These are phyloP conservation scores for Anser cygnoides DNA, from an alignment of 2,113 vertebrate genomes.

Conservation along the genomic window DNA sequence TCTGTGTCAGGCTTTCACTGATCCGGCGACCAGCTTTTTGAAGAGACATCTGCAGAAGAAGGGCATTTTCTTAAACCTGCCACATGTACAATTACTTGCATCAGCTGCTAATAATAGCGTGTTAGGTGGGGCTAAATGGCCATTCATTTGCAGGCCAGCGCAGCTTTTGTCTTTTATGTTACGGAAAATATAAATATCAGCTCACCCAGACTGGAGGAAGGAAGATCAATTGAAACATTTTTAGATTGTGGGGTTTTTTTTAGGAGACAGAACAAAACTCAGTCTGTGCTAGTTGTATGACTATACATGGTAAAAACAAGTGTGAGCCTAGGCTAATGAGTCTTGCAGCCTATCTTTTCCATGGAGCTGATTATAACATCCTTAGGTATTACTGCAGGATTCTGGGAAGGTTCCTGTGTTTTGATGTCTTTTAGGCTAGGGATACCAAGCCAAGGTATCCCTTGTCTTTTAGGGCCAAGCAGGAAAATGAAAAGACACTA, in stretches of 20 bases:
- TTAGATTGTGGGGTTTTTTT: slow-evolving; percentile 10
- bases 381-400: background rate
- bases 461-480: background rate
- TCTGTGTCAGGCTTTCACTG: background rate
- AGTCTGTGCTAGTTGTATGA: background rate
- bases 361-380: background rate
- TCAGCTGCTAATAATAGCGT: slow-evolving; percentile 36
- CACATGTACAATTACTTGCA: slow-evolving; percentile 9
- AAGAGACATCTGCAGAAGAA: background rate
- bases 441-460: background rate
- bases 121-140: background rate
- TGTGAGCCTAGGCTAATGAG: slow-evolving; percentile 17
- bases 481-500: slow-evolving; percentile 18
- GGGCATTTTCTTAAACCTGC: background rate
- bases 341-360: slow-evolving; percentile 9
- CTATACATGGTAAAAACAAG: slow-evolving; percentile 67
- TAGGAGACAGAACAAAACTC: background rate
- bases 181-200: slow-evolving; percentile 44
- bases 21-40: background rate
- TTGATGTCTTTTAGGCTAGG: background rate
- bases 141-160: slow-evolving; percentile 39
- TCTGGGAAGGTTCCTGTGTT: background rate
- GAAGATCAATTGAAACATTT: slow-evolving; percentile 62
- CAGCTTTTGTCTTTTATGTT: slow-evolving; percentile 58
- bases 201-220: background rate